Evolutionary conservation across 1,140 invertebrate species (phyloP).

Genomic region (Helicoverpa armigera): DNA sequence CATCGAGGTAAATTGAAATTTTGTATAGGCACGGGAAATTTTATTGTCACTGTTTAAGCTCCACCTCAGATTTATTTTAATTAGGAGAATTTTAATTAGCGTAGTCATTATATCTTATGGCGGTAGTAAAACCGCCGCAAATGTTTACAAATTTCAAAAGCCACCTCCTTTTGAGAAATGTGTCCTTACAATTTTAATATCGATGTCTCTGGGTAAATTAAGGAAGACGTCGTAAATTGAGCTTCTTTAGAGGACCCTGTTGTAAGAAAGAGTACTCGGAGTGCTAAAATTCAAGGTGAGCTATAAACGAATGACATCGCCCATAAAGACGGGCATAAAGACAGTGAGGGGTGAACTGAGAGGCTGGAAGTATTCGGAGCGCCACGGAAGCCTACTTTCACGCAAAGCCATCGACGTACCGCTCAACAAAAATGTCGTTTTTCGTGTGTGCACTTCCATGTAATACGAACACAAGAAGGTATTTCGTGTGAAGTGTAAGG

Average conservation of each 20-base stretch:
- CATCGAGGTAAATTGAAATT: slow-evolving; percentile 46
- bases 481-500: slow-evolving; percentile 22
- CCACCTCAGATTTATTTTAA: slow-evolving; percentile 51
- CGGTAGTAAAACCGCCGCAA: slow-evolving; percentile 14
- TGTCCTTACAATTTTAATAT: slow-evolving; percentile 41
- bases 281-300: slow-evolving; percentile 58
- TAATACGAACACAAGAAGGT: slow-evolving; percentile 62
- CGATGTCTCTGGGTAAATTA: slow-evolving; percentile 43
- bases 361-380: slow-evolving; percentile 46
- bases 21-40: slow-evolving; percentile 32
- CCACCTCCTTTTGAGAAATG: slow-evolving; percentile 27
- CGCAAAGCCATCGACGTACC: slow-evolving; percentile 52
- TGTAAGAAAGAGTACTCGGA: slow-evolving; percentile 37
- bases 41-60: slow-evolving; percentile 51
- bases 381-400: slow-evolving; percentile 56
- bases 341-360: slow-evolving; percentile 53
- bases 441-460: slow-evolving; percentile 46
- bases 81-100: slow-evolving; percentile 27
- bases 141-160: slow-evolving; percentile 35
- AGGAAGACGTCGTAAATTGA: slow-evolving; percentile 45
- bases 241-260: slow-evolving; percentile 41
- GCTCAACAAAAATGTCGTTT: slow-evolving; percentile 36
- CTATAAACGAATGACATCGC: slow-evolving; percentile 58
- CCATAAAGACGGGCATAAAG: slow-evolving; percentile 56
- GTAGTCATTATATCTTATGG: slow-evolving; percentile 36